Evolutionary conservation across 2,113 vertebrate genomes (phyloP).

Genomic region (Halichoeres trimaculatus): DNA sequence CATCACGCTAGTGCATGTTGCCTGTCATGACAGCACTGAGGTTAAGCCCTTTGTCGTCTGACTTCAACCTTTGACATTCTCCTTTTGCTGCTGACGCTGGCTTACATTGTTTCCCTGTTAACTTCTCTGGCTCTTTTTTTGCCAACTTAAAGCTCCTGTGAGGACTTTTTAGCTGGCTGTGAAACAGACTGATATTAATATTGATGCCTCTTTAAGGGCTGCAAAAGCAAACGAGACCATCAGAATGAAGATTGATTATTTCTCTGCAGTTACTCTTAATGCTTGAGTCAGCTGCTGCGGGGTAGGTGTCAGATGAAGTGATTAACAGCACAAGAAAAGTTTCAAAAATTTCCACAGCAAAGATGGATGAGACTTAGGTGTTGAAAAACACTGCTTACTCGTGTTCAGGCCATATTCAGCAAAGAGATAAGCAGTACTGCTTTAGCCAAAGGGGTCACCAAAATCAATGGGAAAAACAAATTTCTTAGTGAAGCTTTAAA

Average conservation of each 20-base stretch:
- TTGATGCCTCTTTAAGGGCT: background rate
- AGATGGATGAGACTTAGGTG: background rate
- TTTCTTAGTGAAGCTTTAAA: too few species aligned
- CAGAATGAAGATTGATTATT: background rate
- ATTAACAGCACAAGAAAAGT: background rate
- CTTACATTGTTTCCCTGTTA: background rate
- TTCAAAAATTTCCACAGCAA: background rate
- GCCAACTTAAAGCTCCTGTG: background rate
- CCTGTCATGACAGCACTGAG: slow-evolving; percentile 14
- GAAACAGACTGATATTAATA: background rate
- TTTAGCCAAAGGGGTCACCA: too few species aligned
- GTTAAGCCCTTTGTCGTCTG: slow-evolving; percentile 37
- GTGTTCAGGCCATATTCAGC: too few species aligned
- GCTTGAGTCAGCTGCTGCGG: background rate
- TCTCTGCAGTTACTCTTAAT: background rate
- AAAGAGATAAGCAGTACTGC: too few species aligned
- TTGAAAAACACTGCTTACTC: too few species aligned
- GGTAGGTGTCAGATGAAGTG: background rate
- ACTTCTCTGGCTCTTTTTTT: background rate
- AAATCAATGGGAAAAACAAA: too few species aligned
- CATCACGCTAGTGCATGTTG: slow-evolving; percentile 42
- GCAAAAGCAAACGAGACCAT: background rate
- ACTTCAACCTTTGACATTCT: slow-evolving; percentile 27
- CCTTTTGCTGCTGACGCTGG: slow-evolving; percentile 2
- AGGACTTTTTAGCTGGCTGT: background rate